Percentiles rank a stretch among this genome's conserved stretches.
Conservation (phyloP, 2,888 invertebrate genomes). For the Lampropteryx suffumata region DNA sequence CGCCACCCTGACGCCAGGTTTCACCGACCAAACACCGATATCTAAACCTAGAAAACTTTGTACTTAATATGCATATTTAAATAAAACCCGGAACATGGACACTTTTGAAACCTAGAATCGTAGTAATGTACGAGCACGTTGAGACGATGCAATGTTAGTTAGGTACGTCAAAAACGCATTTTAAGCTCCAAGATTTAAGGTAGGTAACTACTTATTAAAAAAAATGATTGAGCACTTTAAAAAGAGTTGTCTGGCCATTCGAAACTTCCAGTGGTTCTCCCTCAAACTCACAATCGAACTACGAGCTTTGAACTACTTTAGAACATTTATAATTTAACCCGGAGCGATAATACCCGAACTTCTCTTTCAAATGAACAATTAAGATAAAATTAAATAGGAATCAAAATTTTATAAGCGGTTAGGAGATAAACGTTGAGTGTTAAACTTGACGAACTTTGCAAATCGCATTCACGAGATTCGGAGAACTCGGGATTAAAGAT, state of each 20-base stretch:
- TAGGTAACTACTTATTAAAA: too few species aligned
- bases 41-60: constrained; percentile 15
- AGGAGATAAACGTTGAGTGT: constrained; percentile 75
- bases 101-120: too few species aligned
- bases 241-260: background rate
- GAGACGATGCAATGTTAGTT: too few species aligned
- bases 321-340: constrained; percentile 47
- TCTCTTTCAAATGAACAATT: constrained; percentile 71
- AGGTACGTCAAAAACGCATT: too few species aligned
- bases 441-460: constrained; percentile 68
- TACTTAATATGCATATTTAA: too few species aligned
- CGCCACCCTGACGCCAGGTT: constrained; percentile 31
- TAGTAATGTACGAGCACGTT: too few species aligned
- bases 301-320: constrained; percentile 32
- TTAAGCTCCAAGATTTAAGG: too few species aligned
- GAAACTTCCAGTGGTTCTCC: constrained; percentile 10
- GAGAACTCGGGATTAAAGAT: constrained; percentile 34
- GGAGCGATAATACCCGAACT: constrained; percentile 65
- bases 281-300: constrained; percentile 23
- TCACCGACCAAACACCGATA: constrained; percentile 16
- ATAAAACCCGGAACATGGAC: too few species aligned
- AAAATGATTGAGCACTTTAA: background rate
- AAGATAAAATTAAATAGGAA: constrained; percentile 78
- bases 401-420: constrained; percentile 78
- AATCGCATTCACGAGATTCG: constrained; percentile 49